phyloP scores from a whole-genome alignment of 2,797 vertebrate species.

The Alca torda region DNA sequence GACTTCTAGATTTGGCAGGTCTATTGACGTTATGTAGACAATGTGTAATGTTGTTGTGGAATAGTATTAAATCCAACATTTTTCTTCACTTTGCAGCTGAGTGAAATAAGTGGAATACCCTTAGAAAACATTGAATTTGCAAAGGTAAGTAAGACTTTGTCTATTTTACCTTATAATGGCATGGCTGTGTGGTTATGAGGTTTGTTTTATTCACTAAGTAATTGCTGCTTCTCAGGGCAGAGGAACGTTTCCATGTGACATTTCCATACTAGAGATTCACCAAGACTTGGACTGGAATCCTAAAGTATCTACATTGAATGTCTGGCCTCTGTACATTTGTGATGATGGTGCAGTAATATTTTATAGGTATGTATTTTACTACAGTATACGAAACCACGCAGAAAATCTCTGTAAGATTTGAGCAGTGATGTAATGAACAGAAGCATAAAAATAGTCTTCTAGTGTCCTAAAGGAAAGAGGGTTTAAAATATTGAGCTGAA shows the following conservation, averaged over 20 bases:
- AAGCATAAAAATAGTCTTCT: neutral
- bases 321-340: slow-evolving; percentile 99
- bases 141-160: slow-evolving; percentile 81
- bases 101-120: slow-evolving; percentile 88
- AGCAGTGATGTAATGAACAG: neutral
- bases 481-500: neutral
- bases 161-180: neutral
- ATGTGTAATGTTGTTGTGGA: neutral
- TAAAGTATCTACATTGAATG: slow-evolving; percentile 95
- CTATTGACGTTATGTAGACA: neutral
- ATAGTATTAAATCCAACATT: neutral
- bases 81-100: slow-evolving; percentile 82
- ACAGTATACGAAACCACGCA: neutral
- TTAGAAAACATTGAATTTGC: slow-evolving; percentile 96
- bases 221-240: slow-evolving; percentile 83
- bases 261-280: slow-evolving; percentile 97
- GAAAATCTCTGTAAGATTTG: neutral
- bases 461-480: neutral
- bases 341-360: slow-evolving; percentile 99
- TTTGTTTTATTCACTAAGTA: neutral
- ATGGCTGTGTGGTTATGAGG: neutral
- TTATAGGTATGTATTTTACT: slow-evolving; percentile 86
- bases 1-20: neutral
- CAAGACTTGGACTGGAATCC: slow-evolving; percentile 99
- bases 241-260: slow-evolving; percentile 99